Evolutionary conservation across 2,797 vertebrate genomes (phyloP), one percentile per base, ranked within the genome.

Genomic region (Buceros bicornis): DNA sequence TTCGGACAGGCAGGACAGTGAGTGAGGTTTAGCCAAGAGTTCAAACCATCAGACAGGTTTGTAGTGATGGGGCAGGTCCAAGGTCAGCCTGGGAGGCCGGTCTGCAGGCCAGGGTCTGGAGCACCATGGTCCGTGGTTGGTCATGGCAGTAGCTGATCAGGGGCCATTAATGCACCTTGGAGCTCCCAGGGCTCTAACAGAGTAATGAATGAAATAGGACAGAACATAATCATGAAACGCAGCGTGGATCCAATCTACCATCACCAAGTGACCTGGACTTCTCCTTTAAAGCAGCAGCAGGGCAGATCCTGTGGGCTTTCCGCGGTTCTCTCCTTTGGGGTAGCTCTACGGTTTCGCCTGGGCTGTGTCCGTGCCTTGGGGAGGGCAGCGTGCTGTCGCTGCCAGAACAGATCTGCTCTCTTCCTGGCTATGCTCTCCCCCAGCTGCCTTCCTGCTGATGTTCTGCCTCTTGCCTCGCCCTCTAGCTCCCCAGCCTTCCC

Each of bases 311-410:
- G 48, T 16, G 3, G 19, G 13, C 8, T 82, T 66, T 40, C 31
- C 31, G 47, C 13, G 2, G 31, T 50, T 53, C 11, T 62, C 18
- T 60, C n/a, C 48, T 33, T 66, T 28, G 42, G 9, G 1, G 13
- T 70, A 10, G 7, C 43, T 5, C 0, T 24, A 1, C 18, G 6
- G 53, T 80, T 91, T 57, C 5, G 8, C n/a, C 35, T 13, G 47
- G 13, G 33, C 16, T 25, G 1, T 50, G 81, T 40, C 42, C 57
- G 29, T 11, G 11, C 21, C 48, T 31, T 54, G 77, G 72, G 19
- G 28, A 56, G 21, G 2, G 20, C 7, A 0, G 5, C 14, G n/a
- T 26, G 22, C 50, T 51, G 22, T 37, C 5, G 3, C 15, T 82
- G 56, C 37, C 53, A 22, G 47, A 21, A n/a, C 28, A 42, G 10